Conservation (phyloP, 2,888 invertebrate genomes). For the Hofmannophila pseudospretella region DNA sequence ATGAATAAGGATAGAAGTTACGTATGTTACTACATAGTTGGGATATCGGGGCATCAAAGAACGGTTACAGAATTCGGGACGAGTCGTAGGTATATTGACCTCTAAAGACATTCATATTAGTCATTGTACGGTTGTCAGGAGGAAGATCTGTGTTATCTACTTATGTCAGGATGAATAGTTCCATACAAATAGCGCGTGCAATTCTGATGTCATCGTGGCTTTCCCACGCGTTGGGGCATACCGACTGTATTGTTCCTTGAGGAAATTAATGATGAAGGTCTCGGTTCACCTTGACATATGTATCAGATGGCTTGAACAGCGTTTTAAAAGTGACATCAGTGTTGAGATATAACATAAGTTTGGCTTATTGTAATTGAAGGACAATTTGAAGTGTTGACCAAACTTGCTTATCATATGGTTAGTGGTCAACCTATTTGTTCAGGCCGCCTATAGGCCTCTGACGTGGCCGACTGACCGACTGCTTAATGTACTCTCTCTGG, state of each 20-base stretch:
- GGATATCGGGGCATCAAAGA: too few species aligned
- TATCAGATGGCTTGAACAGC: neutral
- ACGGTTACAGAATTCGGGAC: neutral
- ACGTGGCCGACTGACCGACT: too few species aligned
- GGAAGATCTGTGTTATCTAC: slow-evolving; percentile 2
- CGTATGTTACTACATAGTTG: too few species aligned
- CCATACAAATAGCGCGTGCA: neutral
- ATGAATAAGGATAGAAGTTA: too few species aligned
- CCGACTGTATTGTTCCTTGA: neutral
- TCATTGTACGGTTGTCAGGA: neutral
- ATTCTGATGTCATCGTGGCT: neutral
- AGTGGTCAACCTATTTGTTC: too few species aligned
- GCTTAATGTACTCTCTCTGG: too few species aligned
- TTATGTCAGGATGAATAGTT: neutral
- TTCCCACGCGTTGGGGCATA: neutral
- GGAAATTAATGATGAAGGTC: neutral
- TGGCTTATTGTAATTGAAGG: too few species aligned
- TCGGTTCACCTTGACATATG: too few species aligned
- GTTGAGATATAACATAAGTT: too few species aligned
- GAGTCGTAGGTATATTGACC: neutral
- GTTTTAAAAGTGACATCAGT: neutral
- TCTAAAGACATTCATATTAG: slow-evolving; percentile 1
- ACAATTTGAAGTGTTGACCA: too few species aligned
- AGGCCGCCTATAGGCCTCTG: too few species aligned
- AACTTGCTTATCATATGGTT: too few species aligned